Base-by-base conservation (phyloP, 2,797 vertebrate species). In the Mallotus villosus region DNA sequence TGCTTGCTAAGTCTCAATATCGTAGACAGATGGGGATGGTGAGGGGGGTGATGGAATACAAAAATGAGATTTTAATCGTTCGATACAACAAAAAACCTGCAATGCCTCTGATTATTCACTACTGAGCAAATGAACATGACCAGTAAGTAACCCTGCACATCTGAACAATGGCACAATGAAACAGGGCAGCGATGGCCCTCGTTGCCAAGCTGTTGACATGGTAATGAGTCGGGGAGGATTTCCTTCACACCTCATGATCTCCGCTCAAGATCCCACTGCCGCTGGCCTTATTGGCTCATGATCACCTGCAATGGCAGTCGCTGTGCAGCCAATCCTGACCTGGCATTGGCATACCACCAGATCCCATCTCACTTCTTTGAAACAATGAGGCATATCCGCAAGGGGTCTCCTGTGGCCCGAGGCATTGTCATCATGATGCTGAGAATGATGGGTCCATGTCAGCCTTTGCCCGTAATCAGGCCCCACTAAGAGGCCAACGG, bases 391-490 rank as follows among this genome's bases (percentile, higher is more conserved):
- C 19, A 32, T 32, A 49, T 78, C 53, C 59, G 70, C 11, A 8
- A 32, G 1, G 14, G 63, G 66, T 0, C 62, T 71, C 77, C 5
- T 12, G 72, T 72, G 81, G 69, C 68, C 0, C 1, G 0, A 17
- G 32, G 46, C 65, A 6, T 72, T 73, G 77, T 79, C 77, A 71
- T 76, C 64, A 79, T 34, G 78, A 82, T 74, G 61, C 81, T 78
- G 79, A 46, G 75, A 69, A 68, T 65, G 64, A 72, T 11, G 5
- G 46, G 17, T 8, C 25, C 5, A 17, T 63, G 29, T 63, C 61
- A 63, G 61, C 61, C 62, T 41, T 37, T 37, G n/a, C 9, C 5
- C 11, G 19, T 37, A 32, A 62, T 62, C 19, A 55, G 51, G 51
- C 51, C 51, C 19, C 51, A 14, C 41, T 14, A 46, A 46, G 12